phyloP scores from a whole-genome alignment of 2,888 invertebrate genomes.

The Piscicola geometra region DNA sequence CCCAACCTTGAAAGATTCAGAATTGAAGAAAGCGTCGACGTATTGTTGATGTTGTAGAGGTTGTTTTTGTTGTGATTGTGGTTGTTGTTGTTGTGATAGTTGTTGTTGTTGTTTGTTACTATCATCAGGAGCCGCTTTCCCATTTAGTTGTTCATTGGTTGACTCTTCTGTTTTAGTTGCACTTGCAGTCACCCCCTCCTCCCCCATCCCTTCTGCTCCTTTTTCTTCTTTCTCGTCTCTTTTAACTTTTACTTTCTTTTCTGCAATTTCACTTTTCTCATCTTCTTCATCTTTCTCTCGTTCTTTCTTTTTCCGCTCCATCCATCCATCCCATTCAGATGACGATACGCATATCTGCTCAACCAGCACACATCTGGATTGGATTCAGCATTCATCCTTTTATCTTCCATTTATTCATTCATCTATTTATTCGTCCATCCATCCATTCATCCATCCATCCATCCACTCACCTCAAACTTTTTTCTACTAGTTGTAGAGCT shows the following conservation, averaged over 20 bases:
- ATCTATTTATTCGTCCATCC: constrained; percentile 9
- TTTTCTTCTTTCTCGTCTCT: neutral
- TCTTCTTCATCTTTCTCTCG: neutral
- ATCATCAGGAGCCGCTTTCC: too few relatives aligned
- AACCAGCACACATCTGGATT: constrained; percentile 2
- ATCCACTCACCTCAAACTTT: neutral
- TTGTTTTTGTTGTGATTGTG: too few relatives aligned
- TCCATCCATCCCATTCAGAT: neutral
- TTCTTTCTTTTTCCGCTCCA: neutral
- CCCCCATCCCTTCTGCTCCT: neutral
- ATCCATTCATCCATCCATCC: constrained; percentile 8
- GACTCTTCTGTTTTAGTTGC: too few relatives aligned
- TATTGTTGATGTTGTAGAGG: neutral
- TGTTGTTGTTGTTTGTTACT: too few relatives aligned
- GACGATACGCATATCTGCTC: neutral
- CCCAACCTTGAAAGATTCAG: neutral
- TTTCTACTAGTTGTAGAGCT: constrained; percentile 30
- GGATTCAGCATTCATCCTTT: neutral
- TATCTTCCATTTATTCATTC: neutral
- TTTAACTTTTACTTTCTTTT: neutral
- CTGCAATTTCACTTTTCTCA: neutral
- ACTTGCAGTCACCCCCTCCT: too few relatives aligned
- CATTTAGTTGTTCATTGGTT: too few relatives aligned
- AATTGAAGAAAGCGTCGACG: neutral
- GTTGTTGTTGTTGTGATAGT: too few relatives aligned